Percentiles rank a stretch among this genome's conserved stretches.
These are phyloP conservation scores for Teinopalpus imperialis DNA, from an alignment of 2,888 invertebrate species.

Conservation along the genomic window DNA sequence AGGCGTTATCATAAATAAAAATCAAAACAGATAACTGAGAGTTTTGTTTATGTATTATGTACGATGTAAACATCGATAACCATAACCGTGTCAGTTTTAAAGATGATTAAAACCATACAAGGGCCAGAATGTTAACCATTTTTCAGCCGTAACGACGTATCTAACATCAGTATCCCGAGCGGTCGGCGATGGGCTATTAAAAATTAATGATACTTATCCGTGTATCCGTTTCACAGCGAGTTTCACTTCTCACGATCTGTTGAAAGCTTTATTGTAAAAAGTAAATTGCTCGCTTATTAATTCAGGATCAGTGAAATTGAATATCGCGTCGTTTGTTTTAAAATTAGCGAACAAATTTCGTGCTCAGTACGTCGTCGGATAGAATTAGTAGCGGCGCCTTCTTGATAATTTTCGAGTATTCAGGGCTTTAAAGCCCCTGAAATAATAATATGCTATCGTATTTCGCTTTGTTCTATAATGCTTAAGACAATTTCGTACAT, in stretches of 20 bases:
- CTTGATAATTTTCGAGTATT: conserved; percentile 5
- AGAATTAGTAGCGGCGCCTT: conserved; percentile 1
- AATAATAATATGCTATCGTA: conserved; percentile 2
- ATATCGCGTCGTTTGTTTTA: conserved; percentile 7
- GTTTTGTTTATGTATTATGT: conserved; percentile 5
- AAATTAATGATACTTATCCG: conserved; percentile 37
- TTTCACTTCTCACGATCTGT: conserved; percentile 44
- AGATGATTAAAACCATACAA: conserved; percentile 17
- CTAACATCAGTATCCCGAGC: conserved; percentile 29
- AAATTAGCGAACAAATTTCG: conserved; percentile 7
- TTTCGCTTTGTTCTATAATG: conserved; percentile 9
- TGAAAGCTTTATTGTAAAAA: conserved; percentile 36
- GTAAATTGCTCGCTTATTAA: conserved; percentile 13
- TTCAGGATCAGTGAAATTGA: conserved; percentile 2
- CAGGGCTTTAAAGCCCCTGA: background rate
- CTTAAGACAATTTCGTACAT: background rate
- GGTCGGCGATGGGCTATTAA: conserved; percentile 34
- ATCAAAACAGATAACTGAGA: background rate
- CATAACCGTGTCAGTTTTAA: conserved; percentile 11
- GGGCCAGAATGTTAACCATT: conserved; percentile 10
- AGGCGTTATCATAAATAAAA: conserved; percentile 1
- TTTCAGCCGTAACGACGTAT: conserved; percentile 8
- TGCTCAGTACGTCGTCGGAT: background rate
- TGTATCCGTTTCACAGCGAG: conserved; percentile 41
- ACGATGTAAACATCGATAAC: background rate